Evolutionary conservation across 37 sponge, comb jelly and placozoan genomes (phyloP).

Genomic region (Haliclona indistincta): DNA sequence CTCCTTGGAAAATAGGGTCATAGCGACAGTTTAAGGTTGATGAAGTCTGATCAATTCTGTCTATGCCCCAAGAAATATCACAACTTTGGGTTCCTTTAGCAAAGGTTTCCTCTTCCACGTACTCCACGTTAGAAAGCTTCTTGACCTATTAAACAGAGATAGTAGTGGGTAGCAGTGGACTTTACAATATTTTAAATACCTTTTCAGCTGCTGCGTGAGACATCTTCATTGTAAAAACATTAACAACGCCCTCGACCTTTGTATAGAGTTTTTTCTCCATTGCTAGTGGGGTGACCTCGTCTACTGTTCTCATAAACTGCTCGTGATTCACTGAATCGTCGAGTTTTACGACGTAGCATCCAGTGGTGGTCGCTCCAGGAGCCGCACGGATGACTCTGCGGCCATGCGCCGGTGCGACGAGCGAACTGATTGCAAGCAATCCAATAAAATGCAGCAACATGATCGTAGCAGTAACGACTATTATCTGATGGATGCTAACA

Average conservation of each 20-base stretch:
- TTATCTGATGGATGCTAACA: too few relatives aligned
- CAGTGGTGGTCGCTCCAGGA: slow-evolving; percentile 31
- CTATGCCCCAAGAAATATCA: slow-evolving; percentile 43
- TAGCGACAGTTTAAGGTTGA: slow-evolving; percentile 51
- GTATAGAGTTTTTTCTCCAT: slow-evolving; percentile 15
- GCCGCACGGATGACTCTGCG: slow-evolving; percentile 10
- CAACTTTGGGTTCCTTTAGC: slow-evolving; percentile 28
- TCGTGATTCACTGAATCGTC: slow-evolving; percentile 11
- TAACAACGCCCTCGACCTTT: slow-evolving; percentile 32
- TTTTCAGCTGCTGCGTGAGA: slow-evolving; percentile 11
- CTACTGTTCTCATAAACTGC: background rate
- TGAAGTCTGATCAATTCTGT: slow-evolving; percentile 65
- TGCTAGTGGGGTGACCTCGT: background rate
- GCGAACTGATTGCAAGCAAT: too few relatives aligned
- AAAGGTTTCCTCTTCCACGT: slow-evolving; percentile 55
- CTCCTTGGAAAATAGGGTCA: slow-evolving; percentile 49
- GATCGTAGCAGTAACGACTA: too few relatives aligned
- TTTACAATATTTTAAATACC: slow-evolving; percentile 10
- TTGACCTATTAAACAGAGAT: background rate
- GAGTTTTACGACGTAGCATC: slow-evolving; percentile 48
- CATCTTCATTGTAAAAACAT: slow-evolving; percentile 44
- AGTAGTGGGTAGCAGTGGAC: background rate
- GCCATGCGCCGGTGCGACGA: background rate
- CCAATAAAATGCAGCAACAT: too few relatives aligned
- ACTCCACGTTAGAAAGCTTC: background rate